Base-by-base conservation (phyloP, 2,888 invertebrate genomes). In the Apamea sordens region DNA sequence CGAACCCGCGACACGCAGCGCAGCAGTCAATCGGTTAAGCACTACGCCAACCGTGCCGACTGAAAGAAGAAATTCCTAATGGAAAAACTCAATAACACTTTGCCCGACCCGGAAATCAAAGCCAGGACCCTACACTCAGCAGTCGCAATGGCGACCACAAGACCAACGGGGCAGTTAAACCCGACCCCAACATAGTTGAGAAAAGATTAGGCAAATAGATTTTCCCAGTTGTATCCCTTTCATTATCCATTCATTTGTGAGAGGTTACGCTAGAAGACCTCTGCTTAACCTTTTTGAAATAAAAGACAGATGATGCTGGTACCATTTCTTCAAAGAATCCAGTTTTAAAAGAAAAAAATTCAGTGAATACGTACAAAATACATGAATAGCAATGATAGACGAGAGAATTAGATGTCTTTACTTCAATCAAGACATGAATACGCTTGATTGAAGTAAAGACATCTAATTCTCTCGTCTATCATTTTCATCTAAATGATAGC, bases 381-480 rank as follows among this genome's bases (percentile, higher is more conserved):
- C 24, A 73, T 89, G 89, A 89, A 89, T 89, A 79, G 81, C n/a
- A n/a, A n/a, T n/a, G n/a, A n/a, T n/a, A n/a, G n/a, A n/a, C n/a
- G n/a, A n/a, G n/a, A n/a, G n/a, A n/a, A n/a, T n/a, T n/a, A n/a
- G n/a, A n/a, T n/a, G n/a, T n/a, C n/a, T n/a, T n/a, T n/a, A n/a
- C 85, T 84, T 72, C 80, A 85, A 89, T 89, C 88, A 80, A 79
- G n/a, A n/a, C n/a, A n/a, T n/a, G n/a, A n/a, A n/a, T n/a, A n/a
- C n/a, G n/a, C 73, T 65, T 63, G 71, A 44, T 65, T 77, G 68
- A 44, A 63, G 70, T 56, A 71, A 71, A 79, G 73, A 53, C 53
- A 73, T 77, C 53, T 67, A 67, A 88, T 86, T 81, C 84, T 53
- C 47, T 63, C 7, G 36, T 47, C 47, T 75, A 61, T 78, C n/a